A percentile compares a stretch with the other conserved stretches of the same genome.
Conservation (phyloP, 2,888 invertebrate genomes). For the Nomada lathburiana region DNA sequence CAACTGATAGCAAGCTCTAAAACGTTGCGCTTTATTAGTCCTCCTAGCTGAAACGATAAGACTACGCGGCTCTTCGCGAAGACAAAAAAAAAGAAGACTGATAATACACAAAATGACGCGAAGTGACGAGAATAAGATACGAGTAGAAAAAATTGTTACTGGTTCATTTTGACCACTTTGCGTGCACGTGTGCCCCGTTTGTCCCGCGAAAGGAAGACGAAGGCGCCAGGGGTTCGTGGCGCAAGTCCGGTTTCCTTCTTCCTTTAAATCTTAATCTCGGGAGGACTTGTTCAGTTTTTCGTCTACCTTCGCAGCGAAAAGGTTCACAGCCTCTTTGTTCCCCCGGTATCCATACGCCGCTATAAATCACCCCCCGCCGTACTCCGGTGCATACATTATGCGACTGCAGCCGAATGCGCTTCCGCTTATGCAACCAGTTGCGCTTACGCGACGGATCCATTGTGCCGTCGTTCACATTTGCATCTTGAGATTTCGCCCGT, state of each 20-base stretch:
- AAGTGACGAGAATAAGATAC: not conserved
- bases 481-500: slow-evolving; percentile 63
- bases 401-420: slow-evolving; percentile 61
- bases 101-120: not conserved
- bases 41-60: slow-evolving; percentile 22
- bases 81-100: not conserved
- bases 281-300: slow-evolving; percentile 48
- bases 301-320: slow-evolving; percentile 36
- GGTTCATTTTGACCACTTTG: not conserved
- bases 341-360: slow-evolving; percentile 38
- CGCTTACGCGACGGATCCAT: slow-evolving; percentile 61
- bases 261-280: slow-evolving; percentile 61
- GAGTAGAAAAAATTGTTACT: not conserved
- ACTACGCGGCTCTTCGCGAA: slow-evolving; percentile 14
- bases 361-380: slow-evolving; percentile 66
- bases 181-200: not conserved
- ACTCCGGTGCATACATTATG: slow-evolving; percentile 64
- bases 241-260: slow-evolving; percentile 10
- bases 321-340: slow-evolving; percentile 59
- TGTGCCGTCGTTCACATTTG: slow-evolving; percentile 67
- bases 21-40: not conserved
- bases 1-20: slow-evolving; percentile 7
- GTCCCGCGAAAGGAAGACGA: not conserved
- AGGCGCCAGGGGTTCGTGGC: not conserved
- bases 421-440: slow-evolving; percentile 74